Evolutionary conservation across 2,888 invertebrate species (phyloP).

Genomic region (Pedicia rivosa): DNA sequence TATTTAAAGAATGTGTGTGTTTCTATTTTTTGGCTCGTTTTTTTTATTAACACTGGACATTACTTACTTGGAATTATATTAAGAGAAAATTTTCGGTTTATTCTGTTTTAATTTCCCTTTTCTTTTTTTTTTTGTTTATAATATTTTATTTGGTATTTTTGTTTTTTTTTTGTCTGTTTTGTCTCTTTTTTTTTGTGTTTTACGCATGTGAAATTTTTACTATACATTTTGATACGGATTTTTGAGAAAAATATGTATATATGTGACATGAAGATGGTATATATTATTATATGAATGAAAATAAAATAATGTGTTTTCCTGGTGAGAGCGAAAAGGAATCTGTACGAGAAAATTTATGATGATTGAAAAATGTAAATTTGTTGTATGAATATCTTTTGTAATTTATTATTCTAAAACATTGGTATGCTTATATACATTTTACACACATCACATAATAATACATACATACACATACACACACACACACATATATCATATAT

Average conservation of each 20-base stretch:
- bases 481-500: too few species aligned
- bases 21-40: too few species aligned
- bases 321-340: neutral
- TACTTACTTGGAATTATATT: neutral
- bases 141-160: neutral
- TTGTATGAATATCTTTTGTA: neutral
- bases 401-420: neutral
- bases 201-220: too few species aligned
- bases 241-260: too few species aligned
- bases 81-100: neutral
- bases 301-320: neutral
- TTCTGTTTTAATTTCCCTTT: neutral
- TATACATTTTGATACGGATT: too few species aligned
- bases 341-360: conserved; percentile 7
- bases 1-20: neutral
- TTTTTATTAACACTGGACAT: neutral
- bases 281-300: neutral
- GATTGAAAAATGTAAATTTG: conserved; percentile 8
- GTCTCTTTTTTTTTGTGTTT: neutral
- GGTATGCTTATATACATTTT: too few species aligned
- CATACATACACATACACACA: too few species aligned
- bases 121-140: neutral
- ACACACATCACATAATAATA: too few species aligned
- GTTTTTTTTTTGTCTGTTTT: neutral
- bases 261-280: too few species aligned